A percentile compares a stretch with the other conserved stretches of the same genome.
Conservation (phyloP, 2,797 vertebrate species). For the Rhinichthys osculus region DNA sequence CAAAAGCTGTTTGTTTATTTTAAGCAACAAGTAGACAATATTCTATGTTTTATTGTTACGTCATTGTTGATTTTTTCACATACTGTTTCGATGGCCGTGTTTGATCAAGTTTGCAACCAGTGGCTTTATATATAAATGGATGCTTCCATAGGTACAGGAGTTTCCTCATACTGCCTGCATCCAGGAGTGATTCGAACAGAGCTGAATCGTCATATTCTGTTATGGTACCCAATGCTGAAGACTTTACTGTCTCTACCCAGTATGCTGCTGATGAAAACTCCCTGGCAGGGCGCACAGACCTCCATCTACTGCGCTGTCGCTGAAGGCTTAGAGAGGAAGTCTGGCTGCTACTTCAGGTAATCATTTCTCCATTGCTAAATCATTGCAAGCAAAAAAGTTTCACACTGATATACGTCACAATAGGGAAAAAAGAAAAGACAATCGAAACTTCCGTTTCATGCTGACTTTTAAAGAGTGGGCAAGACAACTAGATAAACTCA, state of each 20-base stretch:
- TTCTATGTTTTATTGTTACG: neutral
- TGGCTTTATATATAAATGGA: neutral
- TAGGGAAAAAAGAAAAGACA: neutral
- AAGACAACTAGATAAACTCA: neutral
- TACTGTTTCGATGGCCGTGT: neutral
- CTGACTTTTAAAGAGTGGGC: neutral
- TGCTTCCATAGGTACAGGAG: constrained; percentile 67
- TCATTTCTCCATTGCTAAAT: neutral
- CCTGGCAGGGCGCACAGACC: constrained; percentile 77
- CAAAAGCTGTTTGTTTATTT: neutral
- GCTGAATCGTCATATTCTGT: constrained; percentile 69
- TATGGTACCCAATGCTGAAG: constrained; percentile 71
- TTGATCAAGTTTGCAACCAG: neutral
- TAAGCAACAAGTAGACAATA: neutral
- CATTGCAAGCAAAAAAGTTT: neutral
- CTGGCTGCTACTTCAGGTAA: constrained; percentile 79
- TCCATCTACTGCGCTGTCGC: constrained; percentile 73
- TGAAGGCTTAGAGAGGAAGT: constrained; percentile 69
- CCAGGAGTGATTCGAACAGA: constrained; percentile 77
- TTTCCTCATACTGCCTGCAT: constrained; percentile 76
- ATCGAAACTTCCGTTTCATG: neutral
- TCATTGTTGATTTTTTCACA: neutral
- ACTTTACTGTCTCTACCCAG: constrained; percentile 66
- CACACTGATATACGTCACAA: neutral
- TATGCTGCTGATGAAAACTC: constrained; percentile 78